Conservation (phyloP, 2,797 vertebrate genomes). For the Microcaecilia unicolor region DNA sequence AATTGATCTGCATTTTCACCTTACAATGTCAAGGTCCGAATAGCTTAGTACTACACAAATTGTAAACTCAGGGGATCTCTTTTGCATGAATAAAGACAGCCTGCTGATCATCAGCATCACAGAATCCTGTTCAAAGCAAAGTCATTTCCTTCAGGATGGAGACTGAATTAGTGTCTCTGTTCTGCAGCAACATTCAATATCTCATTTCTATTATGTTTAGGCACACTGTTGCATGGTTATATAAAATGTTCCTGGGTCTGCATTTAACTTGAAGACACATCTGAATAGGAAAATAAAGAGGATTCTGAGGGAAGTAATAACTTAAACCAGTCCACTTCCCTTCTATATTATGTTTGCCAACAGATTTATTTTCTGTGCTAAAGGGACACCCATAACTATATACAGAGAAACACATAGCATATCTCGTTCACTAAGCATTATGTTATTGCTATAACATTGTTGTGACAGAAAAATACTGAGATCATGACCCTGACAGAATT, state of each 20-base stretch:
- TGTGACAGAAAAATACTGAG: too few species aligned
- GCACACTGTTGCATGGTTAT: slow-evolving; percentile 8
- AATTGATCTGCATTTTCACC: slow-evolving; percentile 29
- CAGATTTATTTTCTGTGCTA: too few species aligned
- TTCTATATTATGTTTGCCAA: too few species aligned
- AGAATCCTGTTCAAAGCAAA: slow-evolving; percentile 1
- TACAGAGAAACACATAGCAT: too few species aligned
- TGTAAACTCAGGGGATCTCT: neutral
- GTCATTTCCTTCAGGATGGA: slow-evolving; percentile 1
- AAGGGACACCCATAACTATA: too few species aligned
- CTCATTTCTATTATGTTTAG: slow-evolving; percentile 5
- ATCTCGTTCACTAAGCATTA: too few species aligned
- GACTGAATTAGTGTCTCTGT: slow-evolving; percentile 13
- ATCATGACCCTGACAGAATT: too few species aligned
- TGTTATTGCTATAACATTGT: too few species aligned
- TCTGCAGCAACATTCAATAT: slow-evolving; percentile 12
- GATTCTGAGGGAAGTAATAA: too few species aligned
- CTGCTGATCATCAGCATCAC: slow-evolving; percentile 7
- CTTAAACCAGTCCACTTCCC: too few species aligned
- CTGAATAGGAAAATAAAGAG: slow-evolving; percentile 23
- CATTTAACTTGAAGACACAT: slow-evolving; percentile 12
- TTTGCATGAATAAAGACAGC: slow-evolving; percentile 8
- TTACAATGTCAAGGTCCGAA: slow-evolving; percentile 18
- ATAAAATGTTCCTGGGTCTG: slow-evolving; percentile 4
- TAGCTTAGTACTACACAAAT: slow-evolving; percentile 25